Percentiles rank a stretch among this genome's conserved stretches.
Conservation (phyloP, 92 coral and sea anemone species). For the Porites evermanni region DNA sequence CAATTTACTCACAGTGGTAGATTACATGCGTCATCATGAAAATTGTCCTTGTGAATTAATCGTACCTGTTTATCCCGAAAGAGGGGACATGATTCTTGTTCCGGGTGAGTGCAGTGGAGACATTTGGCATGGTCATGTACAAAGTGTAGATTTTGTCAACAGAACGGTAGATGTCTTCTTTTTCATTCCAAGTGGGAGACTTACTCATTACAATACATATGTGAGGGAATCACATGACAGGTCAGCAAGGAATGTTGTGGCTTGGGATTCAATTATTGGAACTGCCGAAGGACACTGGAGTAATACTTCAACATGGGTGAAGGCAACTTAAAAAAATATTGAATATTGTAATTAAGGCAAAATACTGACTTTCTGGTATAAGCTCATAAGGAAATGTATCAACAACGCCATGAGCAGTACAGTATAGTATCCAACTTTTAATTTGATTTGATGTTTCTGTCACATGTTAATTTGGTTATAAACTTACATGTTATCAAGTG, state of each 20-base stretch:
- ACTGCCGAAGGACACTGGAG: constrained; percentile 54
- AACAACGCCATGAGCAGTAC: no score
- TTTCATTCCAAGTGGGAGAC: constrained; percentile 39
- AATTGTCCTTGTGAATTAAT: constrained; percentile 44
- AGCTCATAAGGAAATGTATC: no score
- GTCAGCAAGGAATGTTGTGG: constrained; percentile 54
- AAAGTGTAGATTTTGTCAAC: constrained; percentile 56
- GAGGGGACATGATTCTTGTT: constrained; percentile 68
- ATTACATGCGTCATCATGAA: constrained; percentile 45
- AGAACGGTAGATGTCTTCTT: constrained; percentile 65
- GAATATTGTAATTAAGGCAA: no score
- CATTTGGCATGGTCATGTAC: constrained; percentile 72
- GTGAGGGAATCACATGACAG: constrained; percentile 56
- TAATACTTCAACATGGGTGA: constrained; percentile 43
- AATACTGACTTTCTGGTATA: not conserved
- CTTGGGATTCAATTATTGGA: constrained; percentile 54
- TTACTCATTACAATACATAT: constrained; percentile 17
- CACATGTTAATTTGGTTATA: no score
- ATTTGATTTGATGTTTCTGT: no score
- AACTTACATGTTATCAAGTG: no score
- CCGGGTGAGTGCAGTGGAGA: constrained; percentile 64
- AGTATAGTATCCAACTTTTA: no score
- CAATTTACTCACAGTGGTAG: constrained; percentile 59
- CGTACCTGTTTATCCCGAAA: constrained; percentile 61
- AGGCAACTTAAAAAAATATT: not conserved